phyloP scores from a whole-genome alignment of 2,797 vertebrate species.

The Semaprochilodus insignis region DNA sequence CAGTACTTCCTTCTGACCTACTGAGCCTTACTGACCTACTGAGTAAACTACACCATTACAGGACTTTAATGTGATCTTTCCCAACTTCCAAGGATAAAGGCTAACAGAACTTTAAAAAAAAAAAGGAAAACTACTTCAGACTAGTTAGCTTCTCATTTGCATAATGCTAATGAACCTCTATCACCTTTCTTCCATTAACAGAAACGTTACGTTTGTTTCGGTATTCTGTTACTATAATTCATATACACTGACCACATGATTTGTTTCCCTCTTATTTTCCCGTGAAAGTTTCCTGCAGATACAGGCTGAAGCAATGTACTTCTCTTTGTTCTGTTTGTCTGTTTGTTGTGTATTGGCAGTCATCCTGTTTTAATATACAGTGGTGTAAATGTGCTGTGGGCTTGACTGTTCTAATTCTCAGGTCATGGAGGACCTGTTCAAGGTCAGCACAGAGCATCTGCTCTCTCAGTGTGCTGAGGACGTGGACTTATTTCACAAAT shows the following conservation, averaged over 20 bases:
- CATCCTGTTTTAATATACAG: not conserved
- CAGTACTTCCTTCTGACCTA: no score
- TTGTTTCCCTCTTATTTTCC: not conserved
- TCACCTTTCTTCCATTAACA: not conserved
- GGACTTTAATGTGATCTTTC: not conserved
- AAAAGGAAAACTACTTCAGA: not conserved
- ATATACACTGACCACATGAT: not conserved
- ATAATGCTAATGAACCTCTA: not conserved
- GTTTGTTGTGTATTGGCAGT: not conserved
- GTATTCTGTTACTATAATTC: not conserved
- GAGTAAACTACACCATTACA: not conserved
- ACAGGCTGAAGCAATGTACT: not conserved
- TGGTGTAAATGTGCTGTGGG: not conserved
- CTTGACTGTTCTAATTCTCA: conserved; percentile 60
- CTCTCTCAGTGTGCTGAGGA: conserved; percentile 85
- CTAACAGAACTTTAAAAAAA: not conserved
- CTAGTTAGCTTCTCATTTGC: not conserved
- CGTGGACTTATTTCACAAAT: conserved; percentile 89
- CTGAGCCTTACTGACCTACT: conserved; percentile 7
- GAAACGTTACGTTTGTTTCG: not conserved
- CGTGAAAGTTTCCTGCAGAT: not conserved
- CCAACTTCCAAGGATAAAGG: not conserved
- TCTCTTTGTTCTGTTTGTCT: no score
- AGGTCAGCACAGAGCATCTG: conserved; percentile 80
- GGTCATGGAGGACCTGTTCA: conserved; percentile 94